A percentile compares a stretch with the other conserved stretches of the same genome.
Conservation (phyloP, 2,888 invertebrate species). For the Ephialtes manifestator region DNA sequence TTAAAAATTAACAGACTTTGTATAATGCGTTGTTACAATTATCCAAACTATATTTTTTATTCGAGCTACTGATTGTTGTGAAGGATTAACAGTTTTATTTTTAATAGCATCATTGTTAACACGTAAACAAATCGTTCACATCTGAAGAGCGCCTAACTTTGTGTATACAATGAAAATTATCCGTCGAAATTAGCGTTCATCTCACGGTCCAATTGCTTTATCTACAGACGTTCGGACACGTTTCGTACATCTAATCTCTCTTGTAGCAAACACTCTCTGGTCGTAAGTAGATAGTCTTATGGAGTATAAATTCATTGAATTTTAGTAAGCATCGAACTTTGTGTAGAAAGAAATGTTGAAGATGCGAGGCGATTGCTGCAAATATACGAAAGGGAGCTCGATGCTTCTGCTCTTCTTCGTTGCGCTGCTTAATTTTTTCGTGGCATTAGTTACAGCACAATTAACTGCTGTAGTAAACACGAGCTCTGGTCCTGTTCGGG, state of each 20-base stretch:
- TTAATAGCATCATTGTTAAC: too few relatives aligned
- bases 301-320: background rate
- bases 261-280: background rate
- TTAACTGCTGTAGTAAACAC: slow-evolving; percentile 70
- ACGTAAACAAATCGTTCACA: background rate
- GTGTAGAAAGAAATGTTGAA: background rate
- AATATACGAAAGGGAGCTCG: background rate
- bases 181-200: background rate
- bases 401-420: background rate
- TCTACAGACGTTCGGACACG: background rate
- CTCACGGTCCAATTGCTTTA: background rate
- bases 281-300: too few relatives aligned
- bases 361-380: background rate
- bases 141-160: too few relatives aligned
- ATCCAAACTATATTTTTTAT: background rate
- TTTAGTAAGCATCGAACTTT: background rate
- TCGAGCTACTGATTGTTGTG: background rate
- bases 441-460: background rate
- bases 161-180: background rate
- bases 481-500: slow-evolving; percentile 73
- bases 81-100: too few relatives aligned
- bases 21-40: too few relatives aligned
- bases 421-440: background rate
- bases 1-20: too few relatives aligned
- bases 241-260: background rate